Evolutionary conservation across 2,113 vertebrate genomes (phyloP).

Genomic region (Aspidoscelis tigris): DNA sequence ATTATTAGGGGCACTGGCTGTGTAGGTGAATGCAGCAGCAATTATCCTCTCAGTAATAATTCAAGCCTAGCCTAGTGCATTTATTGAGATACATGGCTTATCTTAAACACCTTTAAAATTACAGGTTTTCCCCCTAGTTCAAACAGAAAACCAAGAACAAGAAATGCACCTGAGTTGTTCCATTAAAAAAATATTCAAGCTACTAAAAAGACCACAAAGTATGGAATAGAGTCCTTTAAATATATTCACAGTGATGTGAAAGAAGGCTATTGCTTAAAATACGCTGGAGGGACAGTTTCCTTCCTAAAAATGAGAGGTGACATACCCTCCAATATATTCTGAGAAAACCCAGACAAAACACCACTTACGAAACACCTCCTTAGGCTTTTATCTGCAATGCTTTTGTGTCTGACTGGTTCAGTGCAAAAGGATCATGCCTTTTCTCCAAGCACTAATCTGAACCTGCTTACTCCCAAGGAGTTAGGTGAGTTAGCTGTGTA

Average conservation of each 20-base stretch:
- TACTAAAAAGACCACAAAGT: not conserved
- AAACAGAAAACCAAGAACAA: conserved; percentile 13
- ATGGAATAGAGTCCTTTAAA: not conserved
- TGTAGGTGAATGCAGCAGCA: conserved; percentile 19
- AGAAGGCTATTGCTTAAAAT: not conserved
- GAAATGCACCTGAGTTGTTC: not conserved
- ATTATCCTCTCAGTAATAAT: conserved; percentile 49
- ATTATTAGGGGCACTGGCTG: conserved; percentile 29
- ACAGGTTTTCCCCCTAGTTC: conserved; percentile 19
- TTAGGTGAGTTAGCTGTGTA: no score
- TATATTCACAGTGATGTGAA: not conserved
- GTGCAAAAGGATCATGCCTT: no score
- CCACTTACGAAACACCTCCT: no score
- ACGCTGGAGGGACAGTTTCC: no score
- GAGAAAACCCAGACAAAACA: no score
- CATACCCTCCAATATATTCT: no score
- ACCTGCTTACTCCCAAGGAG: no score
- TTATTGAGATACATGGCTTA: conserved; percentile 38
- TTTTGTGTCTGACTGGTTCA: no score
- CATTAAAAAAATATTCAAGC: not conserved
- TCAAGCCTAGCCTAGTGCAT: conserved; percentile 43
- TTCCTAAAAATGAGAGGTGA: no score
- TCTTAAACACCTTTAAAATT: conserved; percentile 37
- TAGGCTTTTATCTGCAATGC: no score
- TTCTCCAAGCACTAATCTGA: no score